Evolutionary conservation across 2,113 vertebrate genomes (phyloP).

Genomic region (Microtus ochrogaster): DNA sequence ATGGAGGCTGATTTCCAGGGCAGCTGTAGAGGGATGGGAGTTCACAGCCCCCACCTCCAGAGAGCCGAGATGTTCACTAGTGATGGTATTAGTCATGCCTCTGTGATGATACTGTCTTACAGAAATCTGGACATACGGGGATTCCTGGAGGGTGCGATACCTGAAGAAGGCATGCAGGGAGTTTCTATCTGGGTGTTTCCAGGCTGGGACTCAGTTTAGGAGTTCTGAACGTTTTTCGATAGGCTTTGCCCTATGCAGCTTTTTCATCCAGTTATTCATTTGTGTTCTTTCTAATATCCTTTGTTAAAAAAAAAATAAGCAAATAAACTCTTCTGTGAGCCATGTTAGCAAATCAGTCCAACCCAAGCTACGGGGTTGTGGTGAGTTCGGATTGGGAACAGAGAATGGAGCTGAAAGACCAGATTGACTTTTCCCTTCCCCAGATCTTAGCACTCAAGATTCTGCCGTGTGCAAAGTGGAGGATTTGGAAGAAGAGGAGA

Average conservation of each 20-base stretch:
- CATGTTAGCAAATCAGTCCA: background rate
- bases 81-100: background rate
- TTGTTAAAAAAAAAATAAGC: background rate
- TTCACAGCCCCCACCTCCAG: background rate
- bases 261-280: background rate
- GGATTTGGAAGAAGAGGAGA: conserved; percentile 55
- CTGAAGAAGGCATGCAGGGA: background rate
- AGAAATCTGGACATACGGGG: background rate
- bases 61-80: background rate
- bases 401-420: conserved; percentile 23
- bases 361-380: background rate
- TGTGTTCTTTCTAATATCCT: background rate
- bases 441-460: conserved; percentile 54
- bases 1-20: background rate
- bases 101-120: background rate
- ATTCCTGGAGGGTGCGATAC: background rate
- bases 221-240: background rate
- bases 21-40: background rate
- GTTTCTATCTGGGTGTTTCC: background rate
- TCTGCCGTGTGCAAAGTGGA: conserved; percentile 65
- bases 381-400: background rate
- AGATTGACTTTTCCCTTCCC: background rate
- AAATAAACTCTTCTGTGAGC: background rate
- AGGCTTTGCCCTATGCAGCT: background rate
- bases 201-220: background rate